Evolutionary conservation across 1,140 invertebrate genomes (phyloP), one percentile per base, ranked within the genome.

Genomic region (Papilio helenus): DNA sequence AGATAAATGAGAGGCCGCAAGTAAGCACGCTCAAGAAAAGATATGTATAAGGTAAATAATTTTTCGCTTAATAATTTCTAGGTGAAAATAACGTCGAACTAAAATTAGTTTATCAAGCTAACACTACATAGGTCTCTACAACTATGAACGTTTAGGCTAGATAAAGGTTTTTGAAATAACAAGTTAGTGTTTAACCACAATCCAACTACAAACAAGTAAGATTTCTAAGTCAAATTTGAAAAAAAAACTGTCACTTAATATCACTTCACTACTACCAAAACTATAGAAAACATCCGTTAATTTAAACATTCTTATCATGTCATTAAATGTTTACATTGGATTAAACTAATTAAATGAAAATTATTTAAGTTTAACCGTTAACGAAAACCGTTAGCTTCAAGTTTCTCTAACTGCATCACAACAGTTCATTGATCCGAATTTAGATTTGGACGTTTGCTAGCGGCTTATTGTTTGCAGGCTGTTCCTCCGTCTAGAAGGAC

Each of bases 401-500:
- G 61, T 68, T 68, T 68, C 61, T 16, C 61, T 29, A 68, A 68
- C 61, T 68, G 61, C 61, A 68, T 68, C 26, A 68, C 23, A 29
- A 29, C 61, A 29, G 61, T 68, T 68, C 61, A 68, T 68, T 68
- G 61, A 68, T 16, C 26, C 12, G 61, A 29, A 68, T 68, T 68
- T 68, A 68, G 61, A 68, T 68, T 68, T 68, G 26, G 61, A 29
- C 26, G 26, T 68, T 68, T 68, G 23, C 26, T 68, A 68, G 26
- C 23, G 26, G 61, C 26, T 68, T 34, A 68, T 68, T 68, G 61
- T 68, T 68, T 29, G 61, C 61, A 68, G 29, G 61, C 61, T 68
- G 61, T 29, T 68, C 9, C 14, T 68, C 26, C 10, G 14, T 12
- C 12, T 68, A 68, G 23, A 99, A n/a, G n/a, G 61, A 68, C 61